Base-by-base conservation (phyloP, 2,888 invertebrate genomes). In the Opisthograptis luteolata region DNA sequence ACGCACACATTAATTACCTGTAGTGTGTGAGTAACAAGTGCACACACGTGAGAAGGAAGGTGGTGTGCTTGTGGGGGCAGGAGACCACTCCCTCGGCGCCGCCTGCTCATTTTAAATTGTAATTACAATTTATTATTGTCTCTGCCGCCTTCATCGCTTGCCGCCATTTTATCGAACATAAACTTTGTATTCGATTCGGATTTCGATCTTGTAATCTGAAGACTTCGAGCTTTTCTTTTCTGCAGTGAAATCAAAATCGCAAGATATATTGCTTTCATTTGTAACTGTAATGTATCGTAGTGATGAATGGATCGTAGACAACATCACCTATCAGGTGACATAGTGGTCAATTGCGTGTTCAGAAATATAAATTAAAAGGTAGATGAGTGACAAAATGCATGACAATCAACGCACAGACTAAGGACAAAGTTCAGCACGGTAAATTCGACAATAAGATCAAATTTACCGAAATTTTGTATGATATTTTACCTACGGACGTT, bases 41-140 rank as follows among this genome's bases (percentile, higher is more conserved):
- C 84, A 86, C 81, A 81, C 82, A 84, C 73, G 76, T 74, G 81
- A 65, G 76, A 67, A 49, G 68, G 69, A 81, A 81, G 81, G 72
- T 70, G 76, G 66, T 70, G 77, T 70, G 34, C 19, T 31, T 75
- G 52, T 69, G 80, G 81, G 81, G 81, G 79, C 75, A 74, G 63
- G 70, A 79, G 79, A 87, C 88, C 87, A 79, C 88, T 75, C 89
- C 88, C 86, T 65, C 85, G 77, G 73, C 80, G 81, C 79, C 88
- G 88, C 89, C 89, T 84, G 89, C 88, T 90, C 88, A 90, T 90
- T 90, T 90, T 87, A 90, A 90, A 89, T 88, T 89, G 90, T 90
- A 90, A 90, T 90, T 88, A 88, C 88, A 86, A 88, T 89, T 87
- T 88, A 90, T 90, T 90, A 87, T 88, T 89, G 89, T 89, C 88